These are phyloP conservation scores for Phenacoccus solenopsis DNA, from an alignment of 1,140 invertebrate genomes.

Conservation along the genomic window DNA sequence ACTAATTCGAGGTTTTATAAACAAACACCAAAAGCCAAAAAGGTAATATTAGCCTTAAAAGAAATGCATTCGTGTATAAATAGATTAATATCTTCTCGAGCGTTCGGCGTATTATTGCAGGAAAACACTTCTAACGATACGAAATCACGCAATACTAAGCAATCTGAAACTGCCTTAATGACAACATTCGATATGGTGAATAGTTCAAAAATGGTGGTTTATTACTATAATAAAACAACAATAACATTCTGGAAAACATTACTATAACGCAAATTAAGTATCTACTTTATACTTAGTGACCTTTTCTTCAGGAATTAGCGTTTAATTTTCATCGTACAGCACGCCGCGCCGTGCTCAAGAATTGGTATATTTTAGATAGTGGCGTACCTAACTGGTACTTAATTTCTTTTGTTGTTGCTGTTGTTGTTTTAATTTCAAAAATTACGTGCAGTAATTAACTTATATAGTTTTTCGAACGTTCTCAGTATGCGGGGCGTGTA, in stretches of 20 bases:
- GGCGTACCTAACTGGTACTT: no score
- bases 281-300: background rate
- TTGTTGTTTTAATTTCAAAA: no score
- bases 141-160: background rate
- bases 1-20: background rate
- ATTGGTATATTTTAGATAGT: background rate
- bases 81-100: background rate
- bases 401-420: no score
- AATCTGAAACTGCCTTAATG: background rate
- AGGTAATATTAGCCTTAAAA: background rate
- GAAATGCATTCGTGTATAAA: background rate
- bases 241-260: background rate
- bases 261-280: background rate
- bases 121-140: background rate
- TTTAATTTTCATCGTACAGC: background rate
- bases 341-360: background rate
- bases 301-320: background rate
- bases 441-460: no score
- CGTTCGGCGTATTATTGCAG: background rate
- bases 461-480: no score
- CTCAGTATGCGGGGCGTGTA: no score
- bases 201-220: background rate
- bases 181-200: constrained; percentile 1
- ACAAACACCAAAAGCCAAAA: background rate
- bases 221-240: constrained; percentile 3